Evolutionary conservation across 1,140 invertebrate species (phyloP).

Genomic region (Drosophila miranda): DNA sequence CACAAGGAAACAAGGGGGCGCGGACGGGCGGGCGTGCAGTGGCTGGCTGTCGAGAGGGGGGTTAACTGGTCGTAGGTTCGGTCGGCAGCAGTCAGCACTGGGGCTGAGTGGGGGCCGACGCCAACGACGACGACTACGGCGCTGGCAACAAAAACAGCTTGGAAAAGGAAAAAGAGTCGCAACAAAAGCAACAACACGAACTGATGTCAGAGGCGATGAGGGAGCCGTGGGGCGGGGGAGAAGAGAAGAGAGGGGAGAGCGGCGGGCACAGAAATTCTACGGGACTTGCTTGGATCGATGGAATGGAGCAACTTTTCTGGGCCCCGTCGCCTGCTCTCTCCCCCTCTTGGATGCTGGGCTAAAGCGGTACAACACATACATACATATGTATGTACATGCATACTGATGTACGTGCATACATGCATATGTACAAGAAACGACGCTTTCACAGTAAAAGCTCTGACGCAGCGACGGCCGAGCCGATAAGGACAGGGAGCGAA

Average conservation of each 20-base stretch:
- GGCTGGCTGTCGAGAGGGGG: conserved; percentile 34
- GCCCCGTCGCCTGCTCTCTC: conserved; percentile 9
- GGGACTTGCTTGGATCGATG: conserved; percentile 32
- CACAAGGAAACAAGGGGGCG: conserved; percentile 30
- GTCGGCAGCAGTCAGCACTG: conserved; percentile 35
- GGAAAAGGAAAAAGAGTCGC: conserved; percentile 61
- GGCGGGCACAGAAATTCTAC: conserved; percentile 1
- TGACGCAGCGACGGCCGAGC: background rate
- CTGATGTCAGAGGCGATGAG: conserved; percentile 7
- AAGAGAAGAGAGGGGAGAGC: background rate
- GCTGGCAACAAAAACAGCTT: conserved; percentile 66
- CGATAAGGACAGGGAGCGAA: conserved; percentile 33
- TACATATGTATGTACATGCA: too few species aligned
- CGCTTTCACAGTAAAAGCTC: conserved; percentile 18
- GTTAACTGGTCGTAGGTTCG: conserved; percentile 73
- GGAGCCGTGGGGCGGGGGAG: background rate
- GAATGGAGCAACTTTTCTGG: conserved; percentile 40
- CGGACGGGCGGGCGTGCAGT: conserved; percentile 35
- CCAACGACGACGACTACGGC: conserved; percentile 15
- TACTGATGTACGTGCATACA: too few species aligned
- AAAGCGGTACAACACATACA: background rate
- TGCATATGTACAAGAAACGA: conserved; percentile 1
- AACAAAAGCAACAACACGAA: conserved; percentile 27
- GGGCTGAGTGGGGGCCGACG: conserved; percentile 20
- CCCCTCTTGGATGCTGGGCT: background rate